Base-by-base conservation (phyloP, 2,888 invertebrate genomes). In the Cecidostiba fungosa region DNA sequence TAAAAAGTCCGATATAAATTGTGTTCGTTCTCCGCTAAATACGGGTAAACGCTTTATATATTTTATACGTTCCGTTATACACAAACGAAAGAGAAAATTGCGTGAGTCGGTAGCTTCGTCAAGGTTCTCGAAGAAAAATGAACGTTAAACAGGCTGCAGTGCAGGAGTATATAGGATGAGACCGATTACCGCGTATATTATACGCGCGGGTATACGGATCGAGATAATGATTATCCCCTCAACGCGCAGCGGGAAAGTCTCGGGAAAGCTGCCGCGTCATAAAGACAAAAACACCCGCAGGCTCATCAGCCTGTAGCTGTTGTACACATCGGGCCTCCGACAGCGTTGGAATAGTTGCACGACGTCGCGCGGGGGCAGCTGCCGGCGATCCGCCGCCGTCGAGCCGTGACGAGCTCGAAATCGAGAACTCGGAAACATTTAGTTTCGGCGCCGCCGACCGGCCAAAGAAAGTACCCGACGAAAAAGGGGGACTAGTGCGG, bases 361-460 rank as follows among this genome's bases (percentile, higher is more conserved):
- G 69, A 26, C 29, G 43, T n/a, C 14, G 36, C 50, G 47, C 43
- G 62, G 74, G 77, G 76, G 74, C 85, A 85, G 85, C 85, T 77
- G 85, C 32, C n/a, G n/a, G n/a, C n/a, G n/a, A n/a, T n/a, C 59
- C 32, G 12, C n/a, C 29, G 66, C 69, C 86, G 54, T 80, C 84
- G 86, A 83, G 82, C 88, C 86, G 88, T 89, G 86, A 87, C 88
- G 87, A 85, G 73, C 84, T 80, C 85, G 81, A 86, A 82, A 82
- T 87, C 87, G 87, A 70, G 54, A 54, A 73, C 47, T 29, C 32
- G 73, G 85, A 85, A 85, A 84, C 86, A 50, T 85, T 87, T 79
- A 29, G 84, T 85, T 81, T 85, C 82, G 84, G 77, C 59, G 66
- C 82, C 77, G 47, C 12, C 39, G 29, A 62, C 19, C n/a, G 62